Evolutionary conservation across 2,888 invertebrate species (phyloP).

Genomic region (Drepanosiphum platanoidis): DNA sequence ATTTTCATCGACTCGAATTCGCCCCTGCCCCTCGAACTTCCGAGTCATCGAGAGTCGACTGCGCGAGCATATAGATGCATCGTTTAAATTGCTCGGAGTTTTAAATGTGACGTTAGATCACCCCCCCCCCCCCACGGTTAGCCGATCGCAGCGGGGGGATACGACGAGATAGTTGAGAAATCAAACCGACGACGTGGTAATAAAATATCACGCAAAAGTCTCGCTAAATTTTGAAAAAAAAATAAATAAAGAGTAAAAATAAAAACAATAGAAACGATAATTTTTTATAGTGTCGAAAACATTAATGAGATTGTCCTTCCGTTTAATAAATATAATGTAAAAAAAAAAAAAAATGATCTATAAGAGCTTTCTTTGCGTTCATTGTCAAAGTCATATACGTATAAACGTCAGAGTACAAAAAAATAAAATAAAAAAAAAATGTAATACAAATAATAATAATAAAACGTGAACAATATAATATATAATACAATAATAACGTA

Average conservation of each 20-base stretch:
- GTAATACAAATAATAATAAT: not conserved
- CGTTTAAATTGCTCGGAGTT: too few species aligned
- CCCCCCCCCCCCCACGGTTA: too few species aligned
- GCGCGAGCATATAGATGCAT: too few species aligned
- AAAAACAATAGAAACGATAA: not conserved
- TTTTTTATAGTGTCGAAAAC: not conserved
- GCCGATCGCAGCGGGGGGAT: not conserved
- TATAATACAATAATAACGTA: not conserved
- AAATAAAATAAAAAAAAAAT: not conserved
- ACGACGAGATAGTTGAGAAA: not conserved
- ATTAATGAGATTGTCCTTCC: conserved; percentile 34
- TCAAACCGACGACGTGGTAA: not conserved
- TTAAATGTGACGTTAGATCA: too few species aligned
- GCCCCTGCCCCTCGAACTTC: too few species aligned
- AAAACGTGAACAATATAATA: conserved; percentile 7
- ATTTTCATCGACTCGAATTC: too few species aligned
- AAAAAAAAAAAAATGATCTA: not conserved
- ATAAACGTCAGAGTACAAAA: conserved; percentile 41
- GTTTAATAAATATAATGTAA: conserved; percentile 17
- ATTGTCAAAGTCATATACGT: not conserved
- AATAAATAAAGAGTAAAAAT: too few species aligned
- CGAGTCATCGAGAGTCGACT: too few species aligned
- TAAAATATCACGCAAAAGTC: conserved; percentile 2
- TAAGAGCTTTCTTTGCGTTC: not conserved
- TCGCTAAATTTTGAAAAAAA: conserved; percentile 23